phyloP scores from a whole-genome alignment of 2,888 invertebrate species.

The Caenorhabditis afra region DNA sequence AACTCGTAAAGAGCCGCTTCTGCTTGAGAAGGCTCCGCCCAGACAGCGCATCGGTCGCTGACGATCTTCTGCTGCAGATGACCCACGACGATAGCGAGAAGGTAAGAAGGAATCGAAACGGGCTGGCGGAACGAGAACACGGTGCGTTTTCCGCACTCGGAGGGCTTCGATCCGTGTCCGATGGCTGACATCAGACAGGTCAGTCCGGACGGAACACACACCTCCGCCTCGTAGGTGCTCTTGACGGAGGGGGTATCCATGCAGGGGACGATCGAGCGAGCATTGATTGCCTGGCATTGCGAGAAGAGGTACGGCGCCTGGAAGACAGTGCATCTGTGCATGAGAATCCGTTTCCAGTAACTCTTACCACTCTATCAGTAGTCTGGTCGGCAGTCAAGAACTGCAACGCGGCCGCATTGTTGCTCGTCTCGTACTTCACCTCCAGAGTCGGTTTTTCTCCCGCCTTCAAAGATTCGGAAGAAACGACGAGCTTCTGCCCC shows the following conservation, averaged over 20 bases:
- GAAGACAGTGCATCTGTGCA: neutral
- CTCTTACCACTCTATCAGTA: slow-evolving; percentile 86
- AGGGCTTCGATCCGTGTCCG: slow-evolving; percentile 55
- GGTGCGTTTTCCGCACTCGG: slow-evolving; percentile 50
- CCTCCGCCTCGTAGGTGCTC: slow-evolving; percentile 87
- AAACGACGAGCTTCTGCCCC: slow-evolving; percentile 56
- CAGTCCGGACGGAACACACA: slow-evolving; percentile 87
- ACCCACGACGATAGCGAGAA: slow-evolving; percentile 92
- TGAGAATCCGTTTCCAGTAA: no score
- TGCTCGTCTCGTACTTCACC: slow-evolving; percentile 87
- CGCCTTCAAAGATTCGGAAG: slow-evolving; percentile 17
- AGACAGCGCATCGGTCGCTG: slow-evolving; percentile 85
- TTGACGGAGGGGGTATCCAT: slow-evolving; percentile 94
- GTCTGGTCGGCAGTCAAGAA: slow-evolving; percentile 92
- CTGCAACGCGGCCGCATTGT: slow-evolving; percentile 89
- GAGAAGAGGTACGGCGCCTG: slow-evolving; percentile 86
- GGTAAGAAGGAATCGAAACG: slow-evolving; percentile 91
- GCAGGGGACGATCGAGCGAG: slow-evolving; percentile 91
- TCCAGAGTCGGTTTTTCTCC: slow-evolving; percentile 60
- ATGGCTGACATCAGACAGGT: slow-evolving; percentile 92
- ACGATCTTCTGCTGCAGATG: slow-evolving; percentile 84
- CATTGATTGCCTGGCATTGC: slow-evolving; percentile 87
- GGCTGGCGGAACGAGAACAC: slow-evolving; percentile 81
- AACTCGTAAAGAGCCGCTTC: slow-evolving; percentile 92
- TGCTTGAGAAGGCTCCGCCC: slow-evolving; percentile 91